Evolutionary conservation across 2,797 vertebrate genomes (phyloP).

Genomic region (Pseudochromis fuscus): DNA sequence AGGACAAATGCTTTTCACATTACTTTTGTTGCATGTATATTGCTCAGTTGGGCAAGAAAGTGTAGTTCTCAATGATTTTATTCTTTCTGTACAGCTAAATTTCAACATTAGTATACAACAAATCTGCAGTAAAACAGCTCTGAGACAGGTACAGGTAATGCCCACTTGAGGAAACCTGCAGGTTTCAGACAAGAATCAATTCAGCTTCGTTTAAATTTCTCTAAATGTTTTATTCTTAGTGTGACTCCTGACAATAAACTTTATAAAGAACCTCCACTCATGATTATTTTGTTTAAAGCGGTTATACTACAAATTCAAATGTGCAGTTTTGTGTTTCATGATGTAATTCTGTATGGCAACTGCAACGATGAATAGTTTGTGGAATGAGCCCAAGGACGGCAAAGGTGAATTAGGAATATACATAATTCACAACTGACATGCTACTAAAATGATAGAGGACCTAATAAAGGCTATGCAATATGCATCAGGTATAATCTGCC

Average conservation of each 20-base stretch:
- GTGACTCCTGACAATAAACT: conserved; percentile 8
- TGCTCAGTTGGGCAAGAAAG: not conserved
- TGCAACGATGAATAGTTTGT: conserved; percentile 34
- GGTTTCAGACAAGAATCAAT: not conserved
- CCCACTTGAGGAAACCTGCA: not conserved
- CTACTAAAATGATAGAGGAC: conserved; percentile 46
- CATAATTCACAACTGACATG: conserved; percentile 62
- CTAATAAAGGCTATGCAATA: conserved; percentile 58
- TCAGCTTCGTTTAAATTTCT: not conserved
- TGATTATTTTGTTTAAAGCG: conserved; percentile 10
- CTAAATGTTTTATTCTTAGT: not conserved
- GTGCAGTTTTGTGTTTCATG: conserved; percentile 6
- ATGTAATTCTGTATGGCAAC: conserved; percentile 20
- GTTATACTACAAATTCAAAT: conserved; percentile 25
- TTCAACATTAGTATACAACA: not conserved
- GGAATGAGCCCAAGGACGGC: conserved; percentile 44
- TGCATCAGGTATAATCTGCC: conserved; percentile 49
- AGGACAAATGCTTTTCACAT: not conserved
- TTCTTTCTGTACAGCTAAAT: not conserved
- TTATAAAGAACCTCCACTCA: not conserved
- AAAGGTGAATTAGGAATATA: conserved; percentile 58
- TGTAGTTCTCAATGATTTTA: not conserved
- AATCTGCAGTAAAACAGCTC: not conserved
- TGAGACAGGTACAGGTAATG: not conserved
- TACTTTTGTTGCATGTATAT: not conserved